Base-by-base conservation (phyloP, 2,888 invertebrate species). In the Apantesis nais region DNA sequence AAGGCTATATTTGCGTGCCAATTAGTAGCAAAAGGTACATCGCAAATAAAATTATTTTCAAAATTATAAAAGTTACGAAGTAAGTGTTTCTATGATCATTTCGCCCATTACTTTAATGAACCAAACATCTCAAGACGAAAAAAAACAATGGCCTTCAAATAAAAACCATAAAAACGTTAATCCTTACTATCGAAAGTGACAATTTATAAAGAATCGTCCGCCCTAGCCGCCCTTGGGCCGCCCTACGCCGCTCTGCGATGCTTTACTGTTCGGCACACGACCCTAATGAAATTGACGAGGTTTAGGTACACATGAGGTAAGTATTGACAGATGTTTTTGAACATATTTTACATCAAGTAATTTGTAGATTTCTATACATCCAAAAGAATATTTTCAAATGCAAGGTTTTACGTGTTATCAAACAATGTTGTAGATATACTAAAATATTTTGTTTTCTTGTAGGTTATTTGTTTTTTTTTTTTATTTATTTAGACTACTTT, bases 281-380 rank as follows among this genome's bases (percentile, higher is more conserved):
- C 91, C 91, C 91, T 93, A 90, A 93, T 92, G 91, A 91, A 92
- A 93, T 92, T 91, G 92, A 90, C 86, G 86, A 82, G 75, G 75
- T 70, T 41, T 39, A 11, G 72, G 31, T 74, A 31, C 68, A 87
- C 76, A 74, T 19, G 76, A 22, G 70, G 62, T 8, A 16, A 68
- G 14, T 29, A 73, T 68, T 61, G 1, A 44, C 41, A 69, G 83
- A 86, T 82, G 55, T 52, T 64, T 86, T 78, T 63, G 9, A 65
- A 70, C 78, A 81, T 78, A 29, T 55, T 12, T 14, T 3, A n/a
- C 25, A 39, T 39, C 2, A 61, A 11, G 55, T 11, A 1, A 61
- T 37, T 37, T 14, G 25, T 4, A 29, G 0, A 29, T 29, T 55
- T 55, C 25, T 29, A 4, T 25, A 55, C 55, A 12, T 11, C 12